Evolutionary conservation across 2,888 invertebrate species (phyloP).

Genomic region (Saturnia pavonia): DNA sequence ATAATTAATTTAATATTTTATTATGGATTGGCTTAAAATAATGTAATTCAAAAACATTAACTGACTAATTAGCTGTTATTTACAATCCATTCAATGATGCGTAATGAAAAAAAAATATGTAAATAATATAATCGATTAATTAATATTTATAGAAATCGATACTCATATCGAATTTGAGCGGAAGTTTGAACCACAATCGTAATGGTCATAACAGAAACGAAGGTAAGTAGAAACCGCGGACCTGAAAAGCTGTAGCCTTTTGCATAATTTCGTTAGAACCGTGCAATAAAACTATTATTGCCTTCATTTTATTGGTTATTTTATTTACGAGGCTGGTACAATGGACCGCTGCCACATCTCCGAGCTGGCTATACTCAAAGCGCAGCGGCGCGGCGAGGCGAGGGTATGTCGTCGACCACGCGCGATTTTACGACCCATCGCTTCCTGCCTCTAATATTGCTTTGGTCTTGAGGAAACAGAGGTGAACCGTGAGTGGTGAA

Average conservation of each 20-base stretch:
- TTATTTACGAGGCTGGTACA: conserved; percentile 45
- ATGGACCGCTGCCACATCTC: conserved; percentile 23
- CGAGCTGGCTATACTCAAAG: conserved; percentile 43
- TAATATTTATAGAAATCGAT: neutral
- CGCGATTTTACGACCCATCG: conserved; percentile 52
- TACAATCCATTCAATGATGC: too few species aligned
- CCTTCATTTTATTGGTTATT: conserved; percentile 45
- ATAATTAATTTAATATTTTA: neutral
- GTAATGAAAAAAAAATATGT: too few species aligned
- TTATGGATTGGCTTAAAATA: neutral
- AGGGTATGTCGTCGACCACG: conserved; percentile 34
- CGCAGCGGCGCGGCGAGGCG: conserved; percentile 31
- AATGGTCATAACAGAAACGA: conserved; percentile 1
- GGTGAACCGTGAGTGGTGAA: conserved; percentile 24
- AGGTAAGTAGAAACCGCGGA: conserved; percentile 1
- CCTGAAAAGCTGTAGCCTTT: conserved; percentile 13
- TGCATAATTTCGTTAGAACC: conserved; percentile 24
- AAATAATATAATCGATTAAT: neutral
- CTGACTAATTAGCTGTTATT: too few species aligned
- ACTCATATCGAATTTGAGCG: neutral
- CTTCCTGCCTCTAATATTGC: conserved; percentile 52
- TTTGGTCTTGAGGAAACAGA: conserved; percentile 17
- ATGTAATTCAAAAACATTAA: too few species aligned
- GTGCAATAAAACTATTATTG: conserved; percentile 46
- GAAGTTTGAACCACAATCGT: neutral